Evolutionary conservation across 2,113 vertebrate genomes (phyloP).

Genomic region (Greenwoodochromis staneri): DNA sequence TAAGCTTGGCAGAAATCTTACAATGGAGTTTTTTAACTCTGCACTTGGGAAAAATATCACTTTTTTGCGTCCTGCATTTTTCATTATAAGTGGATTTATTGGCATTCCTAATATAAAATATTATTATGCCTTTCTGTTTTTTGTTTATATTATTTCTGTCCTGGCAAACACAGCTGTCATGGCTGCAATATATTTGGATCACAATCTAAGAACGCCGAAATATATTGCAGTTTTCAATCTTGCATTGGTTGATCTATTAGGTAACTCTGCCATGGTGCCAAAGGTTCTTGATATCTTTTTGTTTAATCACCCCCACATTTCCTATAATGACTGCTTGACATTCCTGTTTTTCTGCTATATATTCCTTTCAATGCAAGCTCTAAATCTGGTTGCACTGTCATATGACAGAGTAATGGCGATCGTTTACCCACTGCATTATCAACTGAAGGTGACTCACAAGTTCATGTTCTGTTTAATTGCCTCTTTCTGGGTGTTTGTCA

Average conservation of each 20-base stretch:
- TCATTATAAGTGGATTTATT: no score
- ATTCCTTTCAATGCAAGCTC: not conserved
- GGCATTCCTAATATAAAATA: no score
- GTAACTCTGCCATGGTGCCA: conserved; percentile 59
- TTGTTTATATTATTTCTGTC: conserved; percentile 22
- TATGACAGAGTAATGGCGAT: not conserved
- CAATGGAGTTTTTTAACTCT: no score
- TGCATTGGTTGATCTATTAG: conserved; percentile 58
- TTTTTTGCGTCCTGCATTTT: no score
- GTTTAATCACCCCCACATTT: conserved; percentile 44
- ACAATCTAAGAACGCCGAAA: conserved; percentile 59
- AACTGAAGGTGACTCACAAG: not conserved
- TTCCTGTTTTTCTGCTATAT: not conserved
- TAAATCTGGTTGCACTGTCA: not conserved
- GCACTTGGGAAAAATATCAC: fast-evolving
- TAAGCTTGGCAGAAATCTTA: not conserved
- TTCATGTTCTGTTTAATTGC: not conserved
- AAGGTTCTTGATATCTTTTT: conserved; percentile 62
- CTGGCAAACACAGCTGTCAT: conserved; percentile 49
- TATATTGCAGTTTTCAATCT: conserved; percentile 67
- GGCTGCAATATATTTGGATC: conserved; percentile 44
- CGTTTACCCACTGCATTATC: not conserved
- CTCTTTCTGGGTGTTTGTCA: not conserved
- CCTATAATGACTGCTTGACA: conserved; percentile 55
- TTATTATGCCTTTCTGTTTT: no score